These are phyloP conservation scores for Drosophila mimetica DNA, from an alignment of 2,888 invertebrate genomes.

Conservation along the genomic window DNA sequence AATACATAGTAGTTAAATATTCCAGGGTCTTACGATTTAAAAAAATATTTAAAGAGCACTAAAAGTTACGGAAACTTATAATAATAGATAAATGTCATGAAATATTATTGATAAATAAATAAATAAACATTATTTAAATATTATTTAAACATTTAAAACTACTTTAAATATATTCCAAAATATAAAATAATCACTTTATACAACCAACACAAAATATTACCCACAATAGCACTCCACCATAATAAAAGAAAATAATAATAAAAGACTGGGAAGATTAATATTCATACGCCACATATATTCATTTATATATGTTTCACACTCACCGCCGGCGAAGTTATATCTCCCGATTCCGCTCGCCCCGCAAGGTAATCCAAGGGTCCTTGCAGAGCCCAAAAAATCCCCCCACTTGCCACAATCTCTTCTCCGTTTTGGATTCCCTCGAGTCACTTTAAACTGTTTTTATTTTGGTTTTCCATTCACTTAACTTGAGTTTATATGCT, in stretches of 20 bases:
- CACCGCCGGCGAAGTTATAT: constrained; percentile 15
- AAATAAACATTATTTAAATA: too few species aligned
- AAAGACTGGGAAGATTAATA: neutral
- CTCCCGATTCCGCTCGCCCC: constrained; percentile 35
- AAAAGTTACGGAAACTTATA: too few species aligned
- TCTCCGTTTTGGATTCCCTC: neutral
- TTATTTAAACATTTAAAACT: too few species aligned
- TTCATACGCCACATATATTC: neutral
- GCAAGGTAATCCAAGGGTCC: constrained; percentile 78
- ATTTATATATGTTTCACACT: constrained; percentile 11
- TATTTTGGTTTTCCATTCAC: constrained; percentile 2
- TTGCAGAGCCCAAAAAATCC: constrained; percentile 63
- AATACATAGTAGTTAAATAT: too few species aligned
- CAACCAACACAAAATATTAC: neutral
- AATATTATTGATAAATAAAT: too few species aligned
- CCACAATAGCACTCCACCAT: neutral
- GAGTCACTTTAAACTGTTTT: constrained; percentile 2
- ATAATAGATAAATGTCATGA: too few species aligned
- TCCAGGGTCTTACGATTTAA: too few species aligned
- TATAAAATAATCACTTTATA: too few species aligned
- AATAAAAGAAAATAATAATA: neutral
- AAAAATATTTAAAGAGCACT: too few species aligned
- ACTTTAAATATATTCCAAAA: too few species aligned
- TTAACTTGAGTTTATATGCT: constrained; percentile 6
- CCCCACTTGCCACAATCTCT: constrained; percentile 32